Evolutionary conservation across 2,888 invertebrate species (phyloP).

Genomic region (Belgica antarctica): DNA sequence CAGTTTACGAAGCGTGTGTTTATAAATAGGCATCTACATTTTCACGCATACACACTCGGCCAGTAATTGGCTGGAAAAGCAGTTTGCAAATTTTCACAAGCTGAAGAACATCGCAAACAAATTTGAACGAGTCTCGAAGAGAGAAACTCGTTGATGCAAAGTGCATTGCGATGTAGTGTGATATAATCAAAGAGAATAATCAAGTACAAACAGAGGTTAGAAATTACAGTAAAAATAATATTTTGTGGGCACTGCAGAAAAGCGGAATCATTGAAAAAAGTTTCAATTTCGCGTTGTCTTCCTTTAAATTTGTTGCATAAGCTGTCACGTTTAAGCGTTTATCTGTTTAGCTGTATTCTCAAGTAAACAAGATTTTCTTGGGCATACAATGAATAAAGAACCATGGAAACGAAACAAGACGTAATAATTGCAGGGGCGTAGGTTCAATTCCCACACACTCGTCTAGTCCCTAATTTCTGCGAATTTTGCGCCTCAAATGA

Average conservation of each 20-base stretch:
- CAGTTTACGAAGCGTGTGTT: not conserved
- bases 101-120: not conserved
- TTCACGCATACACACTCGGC: not conserved
- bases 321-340: slow-evolving; percentile 34
- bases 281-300: not conserved
- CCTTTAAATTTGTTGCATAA: slow-evolving; percentile 29
- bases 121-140: too few species aligned
- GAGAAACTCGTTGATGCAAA: not conserved
- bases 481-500: too few species aligned
- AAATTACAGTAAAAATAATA: slow-evolving; percentile 30
- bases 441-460: too few species aligned
- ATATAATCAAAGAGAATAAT: slow-evolving; percentile 26
- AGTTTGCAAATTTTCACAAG: not conserved
- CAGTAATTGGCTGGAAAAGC: not conserved
- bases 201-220: slow-evolving; percentile 36
- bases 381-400: too few species aligned
- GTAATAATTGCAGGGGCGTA: too few species aligned
- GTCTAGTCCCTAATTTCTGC: too few species aligned
- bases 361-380: not conserved
- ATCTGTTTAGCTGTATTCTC: not conserved
- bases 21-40: not conserved
- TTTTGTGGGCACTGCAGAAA: slow-evolving; percentile 1
- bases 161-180: slow-evolving; percentile 16
- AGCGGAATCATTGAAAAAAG: not conserved
- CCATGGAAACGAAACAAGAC: not conserved